Conservation (phyloP, 2,113 vertebrate genomes). For the Hippocampus abdominalis region DNA sequence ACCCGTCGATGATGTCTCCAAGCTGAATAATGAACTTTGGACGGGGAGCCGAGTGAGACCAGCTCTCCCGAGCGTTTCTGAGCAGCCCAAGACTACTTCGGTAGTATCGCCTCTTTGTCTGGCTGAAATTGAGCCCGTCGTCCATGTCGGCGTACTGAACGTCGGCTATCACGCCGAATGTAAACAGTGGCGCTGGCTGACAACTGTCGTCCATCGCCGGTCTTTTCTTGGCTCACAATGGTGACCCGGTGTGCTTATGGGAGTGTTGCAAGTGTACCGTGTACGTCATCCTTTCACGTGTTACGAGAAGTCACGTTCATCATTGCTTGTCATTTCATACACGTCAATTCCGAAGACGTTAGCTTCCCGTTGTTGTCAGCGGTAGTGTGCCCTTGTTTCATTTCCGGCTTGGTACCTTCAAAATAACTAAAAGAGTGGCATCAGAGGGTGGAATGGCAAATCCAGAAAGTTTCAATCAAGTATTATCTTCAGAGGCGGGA, state of each 20-base stretch:
- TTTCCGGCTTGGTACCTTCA: conserved; percentile 19
- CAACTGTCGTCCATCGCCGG: conserved; percentile 62
- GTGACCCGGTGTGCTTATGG: not conserved
- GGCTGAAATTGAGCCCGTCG: conserved; percentile 77
- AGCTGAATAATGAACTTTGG: conserved; percentile 85
- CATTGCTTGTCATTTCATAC: not conserved
- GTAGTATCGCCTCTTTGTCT: conserved; percentile 76
- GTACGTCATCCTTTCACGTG: not conserved
- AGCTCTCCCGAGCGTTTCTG: conserved; percentile 67
- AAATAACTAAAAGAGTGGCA: conserved; percentile 8
- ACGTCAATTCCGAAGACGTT: not conserved
- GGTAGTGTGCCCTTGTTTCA: not conserved
- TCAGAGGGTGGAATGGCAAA: not conserved
- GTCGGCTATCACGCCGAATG: conserved; percentile 87
- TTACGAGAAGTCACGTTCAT: not conserved
- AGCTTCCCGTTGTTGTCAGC: too few relatives aligned
- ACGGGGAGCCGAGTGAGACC: conserved; percentile 62
- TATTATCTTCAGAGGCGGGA: not conserved
- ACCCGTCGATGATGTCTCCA: conserved; percentile 89
- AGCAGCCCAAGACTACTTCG: conserved; percentile 78
- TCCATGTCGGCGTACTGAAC: conserved; percentile 88
- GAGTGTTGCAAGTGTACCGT: too few relatives aligned
- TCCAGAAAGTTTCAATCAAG: not conserved
- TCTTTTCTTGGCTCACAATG: not conserved
- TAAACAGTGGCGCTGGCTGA: conserved; percentile 60